A percentile compares a stretch with the other conserved stretches of the same genome.
Conservation (phyloP, 2,888 invertebrate species). For the Limnephilus lunatus region DNA sequence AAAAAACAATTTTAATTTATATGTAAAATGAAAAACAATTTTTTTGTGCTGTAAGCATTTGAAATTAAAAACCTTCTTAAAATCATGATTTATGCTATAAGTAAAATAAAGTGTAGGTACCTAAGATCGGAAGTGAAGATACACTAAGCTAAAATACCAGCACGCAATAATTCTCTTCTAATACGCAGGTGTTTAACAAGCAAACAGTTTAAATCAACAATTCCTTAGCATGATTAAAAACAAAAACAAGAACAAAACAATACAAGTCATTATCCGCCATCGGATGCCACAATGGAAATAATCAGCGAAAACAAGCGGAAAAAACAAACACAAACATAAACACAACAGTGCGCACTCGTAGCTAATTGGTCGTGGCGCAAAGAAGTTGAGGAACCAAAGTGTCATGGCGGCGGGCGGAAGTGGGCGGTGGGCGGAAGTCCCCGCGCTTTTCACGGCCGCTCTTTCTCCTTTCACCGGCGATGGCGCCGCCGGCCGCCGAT, state of each 20-base stretch:
- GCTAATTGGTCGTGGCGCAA: constrained; percentile 20
- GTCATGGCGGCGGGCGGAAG: constrained; percentile 16
- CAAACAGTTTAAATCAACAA: background rate
- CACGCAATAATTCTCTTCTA: background rate
- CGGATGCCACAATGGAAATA: constrained; percentile 35
- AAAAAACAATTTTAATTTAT: no score
- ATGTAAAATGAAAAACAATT: no score
- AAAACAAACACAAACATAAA: background rate
- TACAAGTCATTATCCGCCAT: background rate
- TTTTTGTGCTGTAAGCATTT: no score
- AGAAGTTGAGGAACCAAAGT: background rate
- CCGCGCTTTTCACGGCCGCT: constrained; percentile 57
- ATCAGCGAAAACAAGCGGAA: constrained; percentile 15
- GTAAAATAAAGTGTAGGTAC: no score
- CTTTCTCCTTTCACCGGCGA: constrained; percentile 49
- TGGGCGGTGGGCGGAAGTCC: constrained; percentile 42
- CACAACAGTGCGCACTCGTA: background rate
- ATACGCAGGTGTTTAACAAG: background rate
- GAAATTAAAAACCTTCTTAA: no score
- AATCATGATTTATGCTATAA: background rate
- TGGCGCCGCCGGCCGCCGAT: constrained; percentile 20
- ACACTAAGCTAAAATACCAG: background rate
- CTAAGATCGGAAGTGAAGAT: background rate
- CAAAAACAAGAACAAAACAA: background rate
- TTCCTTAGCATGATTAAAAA: background rate